Conservation (phyloP, 2,113 vertebrate species). For the Arvicanthis niloticus region DNA sequence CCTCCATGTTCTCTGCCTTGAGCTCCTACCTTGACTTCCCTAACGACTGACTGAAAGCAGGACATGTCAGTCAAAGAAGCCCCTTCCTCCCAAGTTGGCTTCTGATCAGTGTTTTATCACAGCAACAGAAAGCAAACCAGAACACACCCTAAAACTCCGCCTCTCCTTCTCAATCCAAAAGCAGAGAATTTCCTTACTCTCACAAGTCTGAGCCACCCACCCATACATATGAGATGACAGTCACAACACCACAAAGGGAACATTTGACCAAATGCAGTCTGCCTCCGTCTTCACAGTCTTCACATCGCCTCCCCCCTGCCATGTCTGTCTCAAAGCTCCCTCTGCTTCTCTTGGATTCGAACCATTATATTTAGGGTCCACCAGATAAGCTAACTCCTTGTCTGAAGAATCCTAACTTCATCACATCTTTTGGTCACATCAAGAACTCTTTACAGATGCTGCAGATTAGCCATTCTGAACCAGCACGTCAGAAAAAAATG, state of each 20-base stretch:
- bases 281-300: background rate
- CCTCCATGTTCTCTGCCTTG: background rate
- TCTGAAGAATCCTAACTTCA: background rate
- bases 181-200: conserved; percentile 26
- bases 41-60: background rate
- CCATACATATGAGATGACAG: conserved; percentile 21
- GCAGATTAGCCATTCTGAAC: background rate
- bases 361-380: background rate
- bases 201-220: background rate
- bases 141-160: background rate
- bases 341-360: background rate
- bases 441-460: background rate
- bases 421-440: background rate
- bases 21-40: background rate
- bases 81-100: background rate
- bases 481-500: background rate
- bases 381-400: background rate
- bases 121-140: background rate
- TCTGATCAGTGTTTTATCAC: no score
- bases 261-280: conserved; percentile 35
- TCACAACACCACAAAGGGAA: conserved; percentile 16
- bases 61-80: background rate
- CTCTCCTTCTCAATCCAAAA: background rate
- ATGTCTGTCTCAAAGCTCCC: conserved; percentile 4
- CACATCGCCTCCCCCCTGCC: background rate